Percentiles rank a stretch among this genome's conserved stretches.
Evolutionary conservation across 2,888 invertebrate species (phyloP).

Genomic region (Lepidocyrtinus sp.): DNA sequence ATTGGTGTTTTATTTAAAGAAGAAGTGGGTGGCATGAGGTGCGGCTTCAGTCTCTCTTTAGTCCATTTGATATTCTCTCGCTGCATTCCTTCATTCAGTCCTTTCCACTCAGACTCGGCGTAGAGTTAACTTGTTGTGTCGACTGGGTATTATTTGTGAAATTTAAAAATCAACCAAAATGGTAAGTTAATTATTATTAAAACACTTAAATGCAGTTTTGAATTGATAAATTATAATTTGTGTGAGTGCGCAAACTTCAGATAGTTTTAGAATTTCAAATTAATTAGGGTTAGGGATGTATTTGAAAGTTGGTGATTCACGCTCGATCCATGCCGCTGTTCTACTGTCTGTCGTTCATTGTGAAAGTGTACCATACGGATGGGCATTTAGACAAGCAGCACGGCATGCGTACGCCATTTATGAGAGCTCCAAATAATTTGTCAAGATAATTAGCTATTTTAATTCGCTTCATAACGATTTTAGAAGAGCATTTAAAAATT

Average conservation of each 20-base stretch:
- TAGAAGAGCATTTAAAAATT: too few relatives aligned
- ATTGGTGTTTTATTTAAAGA: background rate
- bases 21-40: slow-evolving; percentile 50
- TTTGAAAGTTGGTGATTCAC: background rate
- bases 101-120: slow-evolving; percentile 66
- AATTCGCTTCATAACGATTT: too few relatives aligned
- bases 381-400: background rate
- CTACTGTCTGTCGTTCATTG: background rate
- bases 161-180: slow-evolving; percentile 62
- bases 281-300: too few relatives aligned
- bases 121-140: slow-evolving; percentile 52
- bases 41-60: slow-evolving; percentile 12
- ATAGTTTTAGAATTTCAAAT: slow-evolving; percentile 7
- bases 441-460: too few relatives aligned
- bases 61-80: background rate
- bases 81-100: slow-evolving; percentile 45
- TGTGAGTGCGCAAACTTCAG: too few relatives aligned
- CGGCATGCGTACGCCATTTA: background rate
- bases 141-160: slow-evolving; percentile 49
- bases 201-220: slow-evolving; percentile 19
- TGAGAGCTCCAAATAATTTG: too few relatives aligned
- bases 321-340: background rate
- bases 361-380: background rate
- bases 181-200: slow-evolving; percentile 60
- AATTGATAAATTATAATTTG: too few relatives aligned